Base-by-base conservation (phyloP, 2,888 invertebrate species). In the Protula sp. region DNA sequence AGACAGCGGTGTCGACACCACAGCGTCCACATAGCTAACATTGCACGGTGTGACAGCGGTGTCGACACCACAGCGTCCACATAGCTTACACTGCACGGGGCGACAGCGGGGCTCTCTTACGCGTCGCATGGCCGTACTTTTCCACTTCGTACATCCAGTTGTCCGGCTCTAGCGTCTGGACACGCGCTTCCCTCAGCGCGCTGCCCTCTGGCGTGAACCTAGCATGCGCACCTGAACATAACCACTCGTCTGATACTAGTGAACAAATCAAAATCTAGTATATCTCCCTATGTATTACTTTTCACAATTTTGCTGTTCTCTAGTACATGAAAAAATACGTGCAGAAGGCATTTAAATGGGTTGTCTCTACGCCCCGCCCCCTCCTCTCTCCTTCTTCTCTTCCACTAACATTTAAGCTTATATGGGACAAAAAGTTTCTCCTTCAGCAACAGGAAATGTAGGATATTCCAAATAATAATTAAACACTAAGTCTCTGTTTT, bases 61-160 rank as follows among this genome's bases (percentile, higher is more conserved):
- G 66, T n/a, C n/a, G n/a, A n/a, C n/a, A n/a, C n/a, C 38, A 38
- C 38, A 38, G 9, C 9, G 38, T 38, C 38, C 19, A 19, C 9
- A 38, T 38, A 38, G 57, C 69, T 60, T 61, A 72, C 73, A 70
- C 64, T 29, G 71, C 67, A 28, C 54, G 52, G 3, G 31, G n/a
- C 22, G 64, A 60, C 54, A 69, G 72, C 3, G 60, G 52, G 3
- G 65, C 63, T 38, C 64, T 58, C 59, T 70, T 72, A 48, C 74
- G 69, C n/a, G 77, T 78, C 24, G 68, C 78, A 67, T 78, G 77
- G 3, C 76, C 76, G 60, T 63, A 64, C 29, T 63, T 66, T 61
- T 78, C 76, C 31, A 78, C 76, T 58, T 77, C 77, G 55, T 54
- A 64, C 76, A 78, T 75, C 78, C 77, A 78, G 51, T 68, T 66